Evolutionary conservation across 2,113 vertebrate species (phyloP).

Genomic region (Corythoichthys haematopterus): DNA sequence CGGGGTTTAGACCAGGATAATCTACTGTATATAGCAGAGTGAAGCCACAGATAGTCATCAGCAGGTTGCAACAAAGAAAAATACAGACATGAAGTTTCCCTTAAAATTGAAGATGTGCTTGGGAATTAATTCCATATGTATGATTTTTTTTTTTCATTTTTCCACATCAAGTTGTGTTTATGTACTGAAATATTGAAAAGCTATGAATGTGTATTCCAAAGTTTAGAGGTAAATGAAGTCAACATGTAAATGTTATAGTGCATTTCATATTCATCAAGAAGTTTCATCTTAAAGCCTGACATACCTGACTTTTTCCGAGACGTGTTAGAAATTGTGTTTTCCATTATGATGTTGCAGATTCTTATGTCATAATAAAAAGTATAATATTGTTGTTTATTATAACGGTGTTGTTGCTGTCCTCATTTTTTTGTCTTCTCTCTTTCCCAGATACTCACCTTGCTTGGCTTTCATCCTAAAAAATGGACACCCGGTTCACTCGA

Average conservation of each 20-base stretch:
- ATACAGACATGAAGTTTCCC: too few species aligned
- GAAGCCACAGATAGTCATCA: too few species aligned
- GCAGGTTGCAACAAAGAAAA: too few species aligned
- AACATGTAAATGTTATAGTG: neutral
- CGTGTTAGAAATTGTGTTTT: neutral
- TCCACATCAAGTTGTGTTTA: too few species aligned
- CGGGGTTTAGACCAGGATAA: too few species aligned
- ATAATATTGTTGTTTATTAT: neutral
- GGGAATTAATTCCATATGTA: too few species aligned
- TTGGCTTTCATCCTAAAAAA: slow-evolving; percentile 39
- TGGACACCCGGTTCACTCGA: slow-evolving; percentile 88
- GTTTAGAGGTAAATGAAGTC: neutral
- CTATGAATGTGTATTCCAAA: neutral
- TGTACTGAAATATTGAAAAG: neutral
- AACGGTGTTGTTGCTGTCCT: neutral
- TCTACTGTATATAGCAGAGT: too few species aligned
- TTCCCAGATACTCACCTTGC: neutral
- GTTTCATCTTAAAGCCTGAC: neutral
- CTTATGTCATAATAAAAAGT: neutral
- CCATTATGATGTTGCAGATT: neutral
- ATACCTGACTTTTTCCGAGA: neutral
- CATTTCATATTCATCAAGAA: neutral
- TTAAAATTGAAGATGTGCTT: too few species aligned
- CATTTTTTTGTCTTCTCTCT: neutral
- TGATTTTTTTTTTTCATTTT: too few species aligned